A percentile compares a stretch with the other conserved stretches of the same genome.
Evolutionary conservation across 1,140 invertebrate species (phyloP).

Genomic region (Propsilocerus akamusi): DNA sequence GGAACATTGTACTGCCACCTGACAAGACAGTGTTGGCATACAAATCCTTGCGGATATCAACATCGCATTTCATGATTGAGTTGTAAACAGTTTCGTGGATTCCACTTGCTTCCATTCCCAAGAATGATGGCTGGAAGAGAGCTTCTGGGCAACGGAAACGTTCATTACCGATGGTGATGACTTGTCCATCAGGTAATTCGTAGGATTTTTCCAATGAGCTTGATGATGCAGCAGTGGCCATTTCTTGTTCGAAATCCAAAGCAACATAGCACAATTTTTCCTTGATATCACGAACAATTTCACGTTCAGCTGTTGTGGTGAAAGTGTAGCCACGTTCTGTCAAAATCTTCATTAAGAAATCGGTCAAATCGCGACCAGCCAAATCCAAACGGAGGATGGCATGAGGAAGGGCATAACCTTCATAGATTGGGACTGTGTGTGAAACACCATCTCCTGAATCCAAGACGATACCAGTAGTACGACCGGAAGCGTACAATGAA

Average conservation of each 20-base stretch:
- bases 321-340: slow-evolving; percentile 40
- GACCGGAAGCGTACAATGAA: slow-evolving; percentile 72
- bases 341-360: too few species aligned
- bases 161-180: too few species aligned
- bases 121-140: too few species aligned
- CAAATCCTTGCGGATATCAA: too few species aligned
- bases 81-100: too few species aligned
- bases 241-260: slow-evolving; percentile 51
- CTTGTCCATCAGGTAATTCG: too few species aligned
- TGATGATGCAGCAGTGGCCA: slow-evolving; percentile 54
- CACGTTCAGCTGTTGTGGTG: too few species aligned
- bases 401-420: slow-evolving; percentile 72
- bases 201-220: slow-evolving; percentile 54
- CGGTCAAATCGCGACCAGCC: slow-evolving; percentile 73
- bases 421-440: slow-evolving; percentile 79
- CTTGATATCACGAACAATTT: too few species aligned
- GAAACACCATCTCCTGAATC: slow-evolving; percentile 80
- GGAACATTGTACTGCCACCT: slow-evolving; percentile 86
- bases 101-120: slow-evolving; percentile 60
- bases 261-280: too few species aligned
- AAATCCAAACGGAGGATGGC: slow-evolving; percentile 75
- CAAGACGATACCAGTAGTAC: slow-evolving; percentile 80
- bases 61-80: too few species aligned
- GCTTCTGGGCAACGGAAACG: too few species aligned
- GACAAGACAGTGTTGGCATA: slow-evolving; percentile 85